Evolutionary conservation across 2,797 vertebrate species (phyloP).

Genomic region (Euphonia xanthogaster): DNA sequence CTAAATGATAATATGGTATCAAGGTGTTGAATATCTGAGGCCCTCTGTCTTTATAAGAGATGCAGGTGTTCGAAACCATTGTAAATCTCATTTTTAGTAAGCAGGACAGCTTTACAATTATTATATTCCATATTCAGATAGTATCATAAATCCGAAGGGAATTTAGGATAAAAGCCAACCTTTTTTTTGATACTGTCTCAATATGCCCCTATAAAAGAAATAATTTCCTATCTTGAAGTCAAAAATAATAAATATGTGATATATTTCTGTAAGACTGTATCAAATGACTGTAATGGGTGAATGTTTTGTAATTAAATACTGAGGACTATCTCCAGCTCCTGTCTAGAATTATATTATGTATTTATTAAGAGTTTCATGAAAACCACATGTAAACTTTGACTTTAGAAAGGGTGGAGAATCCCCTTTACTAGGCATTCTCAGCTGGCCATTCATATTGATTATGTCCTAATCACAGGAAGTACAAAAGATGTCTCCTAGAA

Average conservation of each 20-base stretch:
- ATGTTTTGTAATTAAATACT: not conserved
- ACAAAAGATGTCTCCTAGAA: not conserved
- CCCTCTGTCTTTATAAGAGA: not conserved
- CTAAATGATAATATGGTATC: constrained; percentile 12
- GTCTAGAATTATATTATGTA: not conserved
- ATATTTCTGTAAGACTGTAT: not conserved
- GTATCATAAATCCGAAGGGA: not conserved
- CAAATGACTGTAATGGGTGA: not conserved
- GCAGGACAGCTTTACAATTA: not conserved
- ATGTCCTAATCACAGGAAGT: not conserved
- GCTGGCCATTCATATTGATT: not conserved
- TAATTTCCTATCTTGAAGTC: not conserved
- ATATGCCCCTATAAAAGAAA: not conserved
- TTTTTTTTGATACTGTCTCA: not conserved
- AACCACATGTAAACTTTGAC: not conserved
- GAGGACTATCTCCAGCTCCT: not conserved
- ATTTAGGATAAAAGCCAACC: not conserved
- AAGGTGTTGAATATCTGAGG: not conserved
- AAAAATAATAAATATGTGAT: not conserved
- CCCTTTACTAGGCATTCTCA: not conserved
- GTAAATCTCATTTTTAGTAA: not conserved
- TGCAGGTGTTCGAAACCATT: not conserved
- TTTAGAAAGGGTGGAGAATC: not conserved
- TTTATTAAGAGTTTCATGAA: not conserved
- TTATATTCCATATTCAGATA: constrained; percentile 6